These are phyloP conservation scores for Yponomeuta cagnagella DNA, from an alignment of 2,888 invertebrate species.

Conservation along the genomic window DNA sequence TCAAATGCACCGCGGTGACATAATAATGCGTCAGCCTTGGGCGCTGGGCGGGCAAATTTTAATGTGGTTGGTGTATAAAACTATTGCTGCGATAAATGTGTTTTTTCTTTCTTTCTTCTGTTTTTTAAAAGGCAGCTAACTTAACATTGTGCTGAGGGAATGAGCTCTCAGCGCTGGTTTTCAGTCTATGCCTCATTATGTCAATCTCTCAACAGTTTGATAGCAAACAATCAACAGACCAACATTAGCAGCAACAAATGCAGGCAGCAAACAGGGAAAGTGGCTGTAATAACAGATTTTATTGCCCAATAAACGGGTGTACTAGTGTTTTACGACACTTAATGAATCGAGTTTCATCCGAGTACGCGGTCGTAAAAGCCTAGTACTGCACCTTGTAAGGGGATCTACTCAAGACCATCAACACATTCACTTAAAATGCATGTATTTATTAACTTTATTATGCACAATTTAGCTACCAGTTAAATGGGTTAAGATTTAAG, in stretches of 20 bases:
- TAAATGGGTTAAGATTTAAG: too few species aligned
- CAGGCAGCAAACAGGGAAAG: slow-evolving; percentile 7
- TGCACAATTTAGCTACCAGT: too few species aligned
- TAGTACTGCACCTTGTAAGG: slow-evolving; percentile 3
- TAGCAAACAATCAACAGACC: neutral
- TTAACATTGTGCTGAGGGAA: too few species aligned
- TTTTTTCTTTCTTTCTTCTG: neutral
- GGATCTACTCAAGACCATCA: neutral
- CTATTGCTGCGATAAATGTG: too few species aligned
- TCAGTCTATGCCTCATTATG: too few species aligned
- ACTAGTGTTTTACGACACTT: slow-evolving; percentile 10
- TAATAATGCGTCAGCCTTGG: neutral
- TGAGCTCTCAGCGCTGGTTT: too few species aligned
- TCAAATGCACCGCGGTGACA: neutral
- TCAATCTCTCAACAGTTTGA: neutral
- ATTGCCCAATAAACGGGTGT: slow-evolving; percentile 13
- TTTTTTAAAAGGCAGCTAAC: too few species aligned
- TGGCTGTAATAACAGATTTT: slow-evolving; percentile 6
- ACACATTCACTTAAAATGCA: too few species aligned
- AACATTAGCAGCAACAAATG: neutral
- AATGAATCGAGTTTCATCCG: slow-evolving; percentile 11
- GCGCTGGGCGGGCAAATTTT: too few species aligned
- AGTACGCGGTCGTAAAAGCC: neutral
- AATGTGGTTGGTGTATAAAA: too few species aligned
- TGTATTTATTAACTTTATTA: too few species aligned